A percentile compares a stretch with the other conserved stretches of the same genome.
Conservation (phyloP, 2,888 invertebrate genomes). For the Scrobipalpa costella region DNA sequence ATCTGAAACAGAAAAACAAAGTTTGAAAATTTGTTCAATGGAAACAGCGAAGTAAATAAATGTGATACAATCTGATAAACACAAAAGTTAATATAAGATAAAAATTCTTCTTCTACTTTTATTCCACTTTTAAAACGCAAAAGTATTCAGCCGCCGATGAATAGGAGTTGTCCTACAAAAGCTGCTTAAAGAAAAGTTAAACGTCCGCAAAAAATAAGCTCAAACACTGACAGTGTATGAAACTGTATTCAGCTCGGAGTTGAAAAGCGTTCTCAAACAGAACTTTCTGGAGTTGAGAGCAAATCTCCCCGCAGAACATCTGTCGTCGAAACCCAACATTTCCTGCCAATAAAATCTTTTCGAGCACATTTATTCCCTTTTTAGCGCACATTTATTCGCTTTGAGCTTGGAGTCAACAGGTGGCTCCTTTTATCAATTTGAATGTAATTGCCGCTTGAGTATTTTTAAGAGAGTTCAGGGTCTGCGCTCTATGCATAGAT, state of each 20-base stretch:
- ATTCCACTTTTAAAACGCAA: constrained; percentile 17
- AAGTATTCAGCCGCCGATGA: constrained; percentile 30
- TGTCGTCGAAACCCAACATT: constrained; percentile 60
- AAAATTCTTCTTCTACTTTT: constrained; percentile 12
- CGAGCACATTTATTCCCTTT: constrained; percentile 46
- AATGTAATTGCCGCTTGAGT: constrained; percentile 66
- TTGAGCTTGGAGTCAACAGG: constrained; percentile 65
- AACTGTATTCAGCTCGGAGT: constrained; percentile 50
- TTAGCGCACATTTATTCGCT: constrained; percentile 43
- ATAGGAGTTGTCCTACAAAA: constrained; percentile 36
- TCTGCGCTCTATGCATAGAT: constrained; percentile 19
- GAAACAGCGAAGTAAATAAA: neutral
- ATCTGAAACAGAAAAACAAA: neutral
- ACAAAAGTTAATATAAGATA: neutral
- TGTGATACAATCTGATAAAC: neutral
- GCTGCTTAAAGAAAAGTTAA: constrained; percentile 46
- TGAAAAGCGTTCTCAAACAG: constrained; percentile 57
- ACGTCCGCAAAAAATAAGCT: constrained; percentile 45
- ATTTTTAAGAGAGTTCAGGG: constrained; percentile 35
- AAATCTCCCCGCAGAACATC: constrained; percentile 64
- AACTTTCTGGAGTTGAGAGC: constrained; percentile 57
- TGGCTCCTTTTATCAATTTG: constrained; percentile 70
- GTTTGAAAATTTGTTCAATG: neutral
- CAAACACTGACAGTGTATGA: constrained; percentile 46
- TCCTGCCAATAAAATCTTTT: constrained; percentile 71